phyloP scores from a whole-genome alignment of 2,113 vertebrate species.

The Gavialis gangeticus region DNA sequence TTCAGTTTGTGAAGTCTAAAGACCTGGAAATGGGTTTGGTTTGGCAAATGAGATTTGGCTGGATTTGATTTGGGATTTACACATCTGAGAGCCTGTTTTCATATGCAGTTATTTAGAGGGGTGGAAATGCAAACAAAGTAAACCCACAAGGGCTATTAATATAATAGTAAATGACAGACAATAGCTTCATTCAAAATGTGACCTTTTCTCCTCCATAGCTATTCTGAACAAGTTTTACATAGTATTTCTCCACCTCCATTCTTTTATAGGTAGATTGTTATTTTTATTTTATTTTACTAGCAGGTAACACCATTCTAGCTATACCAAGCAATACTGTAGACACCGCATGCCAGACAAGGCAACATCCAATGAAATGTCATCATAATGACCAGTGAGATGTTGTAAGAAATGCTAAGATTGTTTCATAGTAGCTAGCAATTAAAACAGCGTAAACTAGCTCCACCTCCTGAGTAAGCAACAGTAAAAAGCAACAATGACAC shows the following conservation, averaged over 20 bases:
- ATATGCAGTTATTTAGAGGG: background rate
- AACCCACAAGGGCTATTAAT: background rate
- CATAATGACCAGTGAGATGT: background rate
- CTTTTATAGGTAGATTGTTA: background rate
- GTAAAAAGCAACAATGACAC: background rate
- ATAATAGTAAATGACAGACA: background rate
- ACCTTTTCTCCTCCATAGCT: background rate
- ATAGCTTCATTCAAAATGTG: background rate
- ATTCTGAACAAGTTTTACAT: background rate
- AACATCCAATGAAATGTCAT: background rate
- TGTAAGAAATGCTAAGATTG: background rate
- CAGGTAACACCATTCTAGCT: background rate
- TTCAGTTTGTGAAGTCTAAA: background rate
- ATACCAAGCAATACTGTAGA: background rate
- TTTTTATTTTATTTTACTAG: background rate
- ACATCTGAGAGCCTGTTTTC: background rate
- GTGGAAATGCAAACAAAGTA: background rate
- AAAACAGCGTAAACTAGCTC: background rate
- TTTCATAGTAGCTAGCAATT: background rate
- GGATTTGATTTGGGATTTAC: background rate
- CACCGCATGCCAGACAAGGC: background rate
- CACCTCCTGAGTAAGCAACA: background rate
- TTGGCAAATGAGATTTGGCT: background rate
- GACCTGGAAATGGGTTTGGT: background rate
- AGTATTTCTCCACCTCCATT: background rate